Conservation (phyloP, 2,888 invertebrate species). For the Platycnemis pennipes region DNA sequence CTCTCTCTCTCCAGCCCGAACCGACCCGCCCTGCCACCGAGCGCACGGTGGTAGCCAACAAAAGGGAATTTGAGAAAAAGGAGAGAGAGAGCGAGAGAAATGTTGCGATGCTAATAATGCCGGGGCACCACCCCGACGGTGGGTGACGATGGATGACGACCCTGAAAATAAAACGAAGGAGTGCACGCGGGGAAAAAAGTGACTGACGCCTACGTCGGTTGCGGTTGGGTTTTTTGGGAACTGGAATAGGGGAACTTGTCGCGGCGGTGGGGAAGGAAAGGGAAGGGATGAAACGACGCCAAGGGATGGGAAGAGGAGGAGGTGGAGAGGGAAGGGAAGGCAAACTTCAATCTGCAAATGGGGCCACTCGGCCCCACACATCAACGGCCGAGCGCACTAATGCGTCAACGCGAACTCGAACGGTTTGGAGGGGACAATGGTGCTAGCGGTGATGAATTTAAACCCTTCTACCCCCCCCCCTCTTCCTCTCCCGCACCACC, state of each 20-base stretch:
- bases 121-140: background rate
- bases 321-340: background rate
- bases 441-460: constrained; percentile 4
- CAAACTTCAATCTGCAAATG: constrained; percentile 61
- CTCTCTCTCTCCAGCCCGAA: no score
- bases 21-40: background rate
- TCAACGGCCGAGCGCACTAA: background rate
- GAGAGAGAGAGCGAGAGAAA: no score
- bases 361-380: constrained; percentile 23
- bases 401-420: constrained; percentile 37
- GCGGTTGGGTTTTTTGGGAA: background rate
- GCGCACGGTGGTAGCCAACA: background rate
- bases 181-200: background rate
- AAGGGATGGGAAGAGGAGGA: background rate
- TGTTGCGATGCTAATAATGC: no score
- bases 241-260: background rate
- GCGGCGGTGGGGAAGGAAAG: background rate
- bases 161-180: background rate
- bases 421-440: background rate
- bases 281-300: background rate
- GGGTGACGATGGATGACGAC: background rate
- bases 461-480: background rate
- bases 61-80: no score
- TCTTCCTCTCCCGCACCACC: background rate
- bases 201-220: background rate